Evolutionary conservation across 2,113 vertebrate species (phyloP), one percentile per base, ranked within the genome.

Genomic region (Cercocebus atys): DNA sequence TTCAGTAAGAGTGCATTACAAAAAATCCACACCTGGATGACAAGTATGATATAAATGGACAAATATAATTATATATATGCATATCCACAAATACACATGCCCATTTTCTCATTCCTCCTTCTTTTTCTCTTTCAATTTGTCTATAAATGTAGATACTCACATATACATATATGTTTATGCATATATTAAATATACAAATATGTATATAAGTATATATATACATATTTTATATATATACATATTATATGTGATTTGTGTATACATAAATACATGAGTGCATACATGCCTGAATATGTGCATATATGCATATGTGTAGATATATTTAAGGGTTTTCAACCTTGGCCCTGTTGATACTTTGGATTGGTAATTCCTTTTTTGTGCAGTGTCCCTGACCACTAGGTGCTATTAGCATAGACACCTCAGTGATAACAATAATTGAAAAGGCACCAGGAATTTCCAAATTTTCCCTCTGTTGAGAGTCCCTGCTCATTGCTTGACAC

Each of bases 261-360:
- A 35, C 23, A 4, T 93, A 38, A 47, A 32, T 38, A 43, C 27
- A 3, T 8, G 5, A 55, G 35, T 64, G 8, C 50, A 13, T 38
- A 52, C 72, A 43, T 64, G 52, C 43, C 23, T 40, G 82, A 59
- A 76, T 50, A 27, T 47, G 2, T 79, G 45, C 8, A 3, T 52
- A 3, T 47, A 0, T 55, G 5, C 35, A 1, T 86, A 4, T 75
- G 0, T 43, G 8, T 22, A 2, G 32, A 4, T n/a, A 11, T 38
- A 27, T 32, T 35, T 30, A 72, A 52, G 73, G n/a, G 52, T 79
- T 47, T n/a, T 82, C 32, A 59, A 12, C 16, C 11, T 94, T 9
- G 40, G 55, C 16, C 22, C 27, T 88, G 6, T 20, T 75, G 70
- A 55, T 27, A 32, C 13, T 73, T 43, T 35, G 20, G 8, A 68